A percentile compares a stretch with the other conserved stretches of the same genome.
Evolutionary conservation across 2,797 vertebrate species (phyloP).

Genomic region (Falco cherrug): DNA sequence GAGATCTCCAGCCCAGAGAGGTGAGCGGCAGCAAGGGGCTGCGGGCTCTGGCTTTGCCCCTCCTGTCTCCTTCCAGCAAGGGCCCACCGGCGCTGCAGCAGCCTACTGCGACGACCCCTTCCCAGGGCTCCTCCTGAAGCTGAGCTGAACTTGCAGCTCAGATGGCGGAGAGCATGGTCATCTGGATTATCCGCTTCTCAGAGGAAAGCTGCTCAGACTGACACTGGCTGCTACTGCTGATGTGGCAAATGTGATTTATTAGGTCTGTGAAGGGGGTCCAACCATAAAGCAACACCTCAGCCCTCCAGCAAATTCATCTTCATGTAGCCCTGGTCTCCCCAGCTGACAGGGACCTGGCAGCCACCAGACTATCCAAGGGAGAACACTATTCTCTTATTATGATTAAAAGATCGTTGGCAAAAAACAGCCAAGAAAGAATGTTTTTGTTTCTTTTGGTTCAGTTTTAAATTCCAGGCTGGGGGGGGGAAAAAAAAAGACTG

Average conservation of each 20-base stretch:
- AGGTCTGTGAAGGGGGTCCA: not conserved
- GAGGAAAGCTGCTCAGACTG: slow-evolving; percentile 36
- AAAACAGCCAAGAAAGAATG: not conserved
- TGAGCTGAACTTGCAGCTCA: not conserved
- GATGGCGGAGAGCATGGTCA: not conserved
- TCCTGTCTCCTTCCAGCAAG: not conserved
- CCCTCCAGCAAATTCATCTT: not conserved
- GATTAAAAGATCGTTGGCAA: not conserved
- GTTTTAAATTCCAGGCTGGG: not conserved
- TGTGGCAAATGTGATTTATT: not conserved
- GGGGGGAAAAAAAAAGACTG: no score
- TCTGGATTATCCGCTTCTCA: slow-evolving; percentile 28
- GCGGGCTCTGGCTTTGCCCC: not conserved
- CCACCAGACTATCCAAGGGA: not conserved
- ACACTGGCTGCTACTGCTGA: not conserved
- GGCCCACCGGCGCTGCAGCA: not conserved
- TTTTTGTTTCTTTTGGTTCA: not conserved
- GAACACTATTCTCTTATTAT: accelerated
- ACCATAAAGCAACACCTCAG: not conserved
- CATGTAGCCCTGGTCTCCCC: not conserved
- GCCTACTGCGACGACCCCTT: not conserved
- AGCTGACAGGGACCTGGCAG: not conserved
- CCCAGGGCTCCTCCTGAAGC: not conserved
- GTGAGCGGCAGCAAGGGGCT: not conserved
- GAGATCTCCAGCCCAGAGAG: not conserved